phyloP scores from a whole-genome alignment of 2,113 vertebrate species.

The Electrona antarctica region DNA sequence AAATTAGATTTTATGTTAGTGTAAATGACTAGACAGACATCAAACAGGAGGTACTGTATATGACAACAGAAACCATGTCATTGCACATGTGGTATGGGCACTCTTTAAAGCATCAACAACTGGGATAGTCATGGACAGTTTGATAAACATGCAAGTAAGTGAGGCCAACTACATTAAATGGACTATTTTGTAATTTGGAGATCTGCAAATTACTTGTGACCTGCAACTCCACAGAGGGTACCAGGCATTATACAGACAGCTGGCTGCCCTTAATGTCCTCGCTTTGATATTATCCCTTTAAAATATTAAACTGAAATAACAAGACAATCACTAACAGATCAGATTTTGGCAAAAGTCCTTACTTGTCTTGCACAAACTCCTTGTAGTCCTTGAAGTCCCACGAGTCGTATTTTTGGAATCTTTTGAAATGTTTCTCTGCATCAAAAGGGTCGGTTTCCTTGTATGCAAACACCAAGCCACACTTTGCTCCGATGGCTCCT shows the following conservation, averaged over 20 bases:
- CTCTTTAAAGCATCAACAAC: too few species aligned
- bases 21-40: too few species aligned
- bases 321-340: not conserved
- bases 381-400: slow-evolving; percentile 91
- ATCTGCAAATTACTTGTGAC: not conserved
- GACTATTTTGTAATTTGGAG: too few species aligned
- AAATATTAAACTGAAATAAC: not conserved
- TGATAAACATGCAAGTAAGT: too few species aligned
- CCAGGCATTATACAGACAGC: not conserved
- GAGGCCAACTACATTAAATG: too few species aligned
- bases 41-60: too few species aligned
- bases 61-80: too few species aligned
- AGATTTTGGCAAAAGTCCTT: slow-evolving; percentile 31
- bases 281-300: too few species aligned
- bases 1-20: too few species aligned
- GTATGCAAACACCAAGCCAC: slow-evolving; percentile 93
- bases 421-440: slow-evolving; percentile 91
- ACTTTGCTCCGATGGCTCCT: slow-evolving; percentile 95
- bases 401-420: slow-evolving; percentile 87
- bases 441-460: slow-evolving; percentile 84
- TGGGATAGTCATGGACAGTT: too few species aligned
- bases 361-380: slow-evolving; percentile 90
- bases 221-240: too few species aligned
- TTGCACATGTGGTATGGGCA: too few species aligned
- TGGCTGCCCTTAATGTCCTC: not conserved